Base-by-base conservation (phyloP, 2,888 invertebrate genomes). In the Lasioglossum oenotherae region DNA sequence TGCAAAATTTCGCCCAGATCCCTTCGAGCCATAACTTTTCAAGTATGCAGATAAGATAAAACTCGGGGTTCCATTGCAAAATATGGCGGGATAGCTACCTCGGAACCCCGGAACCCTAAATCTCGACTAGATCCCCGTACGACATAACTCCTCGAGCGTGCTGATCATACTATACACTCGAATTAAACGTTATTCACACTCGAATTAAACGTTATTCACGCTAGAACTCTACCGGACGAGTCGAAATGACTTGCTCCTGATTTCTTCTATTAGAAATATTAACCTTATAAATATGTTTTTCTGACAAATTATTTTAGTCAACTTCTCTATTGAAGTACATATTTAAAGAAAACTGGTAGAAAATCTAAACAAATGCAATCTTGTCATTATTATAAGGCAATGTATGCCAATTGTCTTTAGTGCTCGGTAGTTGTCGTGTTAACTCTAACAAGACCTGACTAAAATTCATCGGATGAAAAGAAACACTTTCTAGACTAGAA, bases 1-100 rank as follows among this genome's bases (percentile, higher is more conserved):
- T 64, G 64, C 64, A 64, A 64, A 64, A 64, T 64, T 16, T 31
- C 31, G 53, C 64, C n/a, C 64, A 0, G 64, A 64, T 64, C 64
- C 64, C 64, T 31, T 64, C 16, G 31, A 31, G 64, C 64, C 64
- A 64, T 64, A 64, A 64, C 64, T 64, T 64, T 64, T 64, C 64
- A 31, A 64, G 6, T 31, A 64, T 64, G 64, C 64, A 64, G 64
- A 64, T 64, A 64, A 64, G 64, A 64, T 31, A 31, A 31, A 31
- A 64, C 31, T 64, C 64, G 31, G 14, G 31, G 16, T 64, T 27
- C 64, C 64, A 64, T 64, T 64, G 64, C 64, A 31, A 64, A 64
- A 64, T 64, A 64, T 64, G 64, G 6, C 31, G 16, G 16, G 27
- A 14, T 31, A 31, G 31, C 64, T 31, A 27, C 64, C 16, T 6